Conservation (phyloP, 2,888 invertebrate species). For the Conchocele bisecta region DNA sequence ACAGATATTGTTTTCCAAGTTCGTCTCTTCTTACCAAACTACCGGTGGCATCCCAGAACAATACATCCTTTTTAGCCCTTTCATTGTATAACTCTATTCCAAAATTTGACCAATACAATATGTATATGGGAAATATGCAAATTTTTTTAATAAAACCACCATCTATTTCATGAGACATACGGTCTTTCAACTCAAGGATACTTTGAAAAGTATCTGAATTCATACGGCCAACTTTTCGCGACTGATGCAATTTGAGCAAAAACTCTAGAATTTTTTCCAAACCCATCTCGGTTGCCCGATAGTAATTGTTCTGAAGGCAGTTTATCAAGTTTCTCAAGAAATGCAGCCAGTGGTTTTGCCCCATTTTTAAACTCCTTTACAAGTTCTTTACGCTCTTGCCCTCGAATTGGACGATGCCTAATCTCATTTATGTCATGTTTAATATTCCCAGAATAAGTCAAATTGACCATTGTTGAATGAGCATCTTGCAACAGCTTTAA, state of each 20-base stretch:
- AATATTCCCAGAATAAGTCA: conserved; percentile 4
- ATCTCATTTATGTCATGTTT: conserved; percentile 6
- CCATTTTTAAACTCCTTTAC: background rate
- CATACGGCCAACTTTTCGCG: conserved; percentile 11
- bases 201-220: conserved; percentile 6
- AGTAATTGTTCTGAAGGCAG: background rate
- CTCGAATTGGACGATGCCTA: background rate
- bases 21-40: conserved; percentile 17
- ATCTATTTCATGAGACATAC: conserved; percentile 2
- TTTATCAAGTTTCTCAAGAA: conserved; percentile 4
- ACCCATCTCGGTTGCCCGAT: conserved; percentile 15
- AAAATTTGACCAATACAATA: conserved; percentile 25
- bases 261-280: conserved; percentile 8
- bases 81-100: conserved; percentile 24
- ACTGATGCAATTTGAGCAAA: conserved; percentile 17
- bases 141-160: conserved; percentile 34
- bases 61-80: conserved; percentile 11
- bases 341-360: conserved; percentile 2
- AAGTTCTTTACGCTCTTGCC: background rate
- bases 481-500: background rate
- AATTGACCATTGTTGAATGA: background rate
- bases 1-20: conserved; percentile 21
- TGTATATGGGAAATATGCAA: conserved; percentile 13
- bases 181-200: conserved; percentile 1
- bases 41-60: conserved; percentile 37